Evolutionary conservation across 2,113 vertebrate genomes (phyloP).

Genomic region (Lophochroa leadbeateri): DNA sequence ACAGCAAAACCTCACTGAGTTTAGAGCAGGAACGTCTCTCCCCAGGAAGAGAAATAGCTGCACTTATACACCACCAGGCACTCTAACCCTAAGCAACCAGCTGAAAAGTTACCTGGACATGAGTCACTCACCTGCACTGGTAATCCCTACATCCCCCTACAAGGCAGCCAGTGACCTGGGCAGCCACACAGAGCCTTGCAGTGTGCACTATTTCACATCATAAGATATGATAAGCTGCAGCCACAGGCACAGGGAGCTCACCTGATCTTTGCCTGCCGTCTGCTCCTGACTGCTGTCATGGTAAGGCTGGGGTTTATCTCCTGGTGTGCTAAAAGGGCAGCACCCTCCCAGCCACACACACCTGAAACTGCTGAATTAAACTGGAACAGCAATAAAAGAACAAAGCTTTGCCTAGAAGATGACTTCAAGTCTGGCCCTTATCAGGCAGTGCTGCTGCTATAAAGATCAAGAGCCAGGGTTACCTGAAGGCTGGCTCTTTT

Average conservation of each 20-base stretch:
- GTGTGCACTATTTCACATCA: neutral
- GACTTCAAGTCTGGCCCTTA: neutral
- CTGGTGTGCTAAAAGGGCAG: neutral
- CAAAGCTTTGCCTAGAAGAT: neutral
- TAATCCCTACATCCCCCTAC: neutral
- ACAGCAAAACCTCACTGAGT: neutral
- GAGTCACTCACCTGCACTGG: neutral
- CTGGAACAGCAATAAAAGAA: neutral
- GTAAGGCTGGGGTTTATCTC: neutral
- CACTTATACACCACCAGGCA: neutral
- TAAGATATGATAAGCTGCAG: neutral
- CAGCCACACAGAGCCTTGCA: neutral
- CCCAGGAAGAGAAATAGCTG: neutral
- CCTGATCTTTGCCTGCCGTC: neutral
- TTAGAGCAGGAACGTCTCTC: neutral
- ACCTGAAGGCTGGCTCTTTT: neutral
- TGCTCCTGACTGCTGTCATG: neutral
- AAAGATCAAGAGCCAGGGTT: neutral
- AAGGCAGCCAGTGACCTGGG: neutral
- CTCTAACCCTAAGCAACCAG: neutral
- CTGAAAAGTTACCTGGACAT: neutral
- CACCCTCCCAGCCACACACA: neutral
- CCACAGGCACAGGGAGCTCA: neutral
- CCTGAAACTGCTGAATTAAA: neutral
- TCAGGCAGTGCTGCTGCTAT: neutral